phyloP scores from a whole-genome alignment of 2,888 invertebrate species.

The Drosophila incognita region DNA sequence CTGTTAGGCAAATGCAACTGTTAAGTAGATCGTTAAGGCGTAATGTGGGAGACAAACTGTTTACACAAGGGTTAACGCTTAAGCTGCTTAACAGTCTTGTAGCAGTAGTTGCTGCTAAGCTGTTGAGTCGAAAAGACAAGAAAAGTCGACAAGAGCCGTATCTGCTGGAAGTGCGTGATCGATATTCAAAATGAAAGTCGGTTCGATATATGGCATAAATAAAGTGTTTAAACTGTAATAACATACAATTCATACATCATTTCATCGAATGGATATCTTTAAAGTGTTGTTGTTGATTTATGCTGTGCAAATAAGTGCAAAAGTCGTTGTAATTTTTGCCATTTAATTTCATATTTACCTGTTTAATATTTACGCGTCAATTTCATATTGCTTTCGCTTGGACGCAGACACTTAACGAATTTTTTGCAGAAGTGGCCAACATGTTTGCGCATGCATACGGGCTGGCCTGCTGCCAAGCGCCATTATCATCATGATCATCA shows the following conservation, averaged over 20 bases:
- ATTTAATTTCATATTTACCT: slow-evolving; percentile 54
- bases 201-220: not conserved
- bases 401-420: slow-evolving; percentile 58
- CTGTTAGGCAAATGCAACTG: slow-evolving; percentile 12
- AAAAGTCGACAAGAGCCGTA: not conserved
- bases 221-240: not conserved
- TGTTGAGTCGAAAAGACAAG: not conserved
- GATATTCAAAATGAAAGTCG: no score
- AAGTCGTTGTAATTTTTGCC: slow-evolving; percentile 57
- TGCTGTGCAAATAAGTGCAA: slow-evolving; percentile 42
- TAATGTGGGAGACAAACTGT: not conserved
- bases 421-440: slow-evolving; percentile 57
- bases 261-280: slow-evolving; percentile 28
- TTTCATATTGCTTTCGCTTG: slow-evolving; percentile 57
- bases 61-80: not conserved
- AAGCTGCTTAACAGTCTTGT: slow-evolving; percentile 3
- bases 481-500: slow-evolving; percentile 17
- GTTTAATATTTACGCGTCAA: slow-evolving; percentile 66
- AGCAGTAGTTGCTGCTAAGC: not conserved
- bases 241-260: not conserved
- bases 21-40: not conserved
- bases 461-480: slow-evolving; percentile 36
- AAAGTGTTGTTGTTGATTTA: slow-evolving; percentile 50
- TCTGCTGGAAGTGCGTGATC: not conserved
- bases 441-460: slow-evolving; percentile 42